A percentile compares a stretch with the other conserved stretches of the same genome.
These are phyloP conservation scores for Enteromius radiatus DNA, from an alignment of 2,797 vertebrate genomes.

Conservation along the genomic window DNA sequence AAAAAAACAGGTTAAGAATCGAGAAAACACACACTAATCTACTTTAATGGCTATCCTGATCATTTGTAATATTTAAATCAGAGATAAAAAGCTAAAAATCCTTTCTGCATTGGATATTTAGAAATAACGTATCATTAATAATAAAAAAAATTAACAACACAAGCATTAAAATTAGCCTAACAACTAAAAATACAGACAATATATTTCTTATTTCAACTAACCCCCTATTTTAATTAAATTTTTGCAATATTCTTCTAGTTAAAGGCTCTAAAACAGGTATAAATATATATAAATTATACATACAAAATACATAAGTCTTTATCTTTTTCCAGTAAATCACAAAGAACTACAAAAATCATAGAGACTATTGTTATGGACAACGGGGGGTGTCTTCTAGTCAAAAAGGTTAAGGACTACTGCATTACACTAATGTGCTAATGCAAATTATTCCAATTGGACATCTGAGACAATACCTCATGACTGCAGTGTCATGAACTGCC, in stretches of 20 bases:
- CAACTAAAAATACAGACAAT: neutral
- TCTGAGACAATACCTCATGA: neutral
- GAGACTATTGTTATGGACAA: neutral
- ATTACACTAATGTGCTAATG: slow-evolving; percentile 1
- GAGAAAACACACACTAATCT: neutral
- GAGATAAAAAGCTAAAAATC: neutral
- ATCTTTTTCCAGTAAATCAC: neutral
- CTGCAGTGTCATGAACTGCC: neutral
- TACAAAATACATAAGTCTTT: neutral
- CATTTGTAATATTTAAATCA: neutral
- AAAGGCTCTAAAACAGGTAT: neutral
- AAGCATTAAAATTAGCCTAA: neutral
- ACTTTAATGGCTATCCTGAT: neutral
- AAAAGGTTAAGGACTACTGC: neutral
- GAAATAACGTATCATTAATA: neutral
- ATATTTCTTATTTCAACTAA: neutral
- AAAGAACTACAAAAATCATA: neutral
- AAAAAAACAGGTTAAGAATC: neutral
- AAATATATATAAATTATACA: neutral
- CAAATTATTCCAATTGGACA: neutral
- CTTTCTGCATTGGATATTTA: neutral
- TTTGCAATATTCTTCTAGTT: neutral
- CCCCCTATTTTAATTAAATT: neutral
- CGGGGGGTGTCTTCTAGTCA: neutral
- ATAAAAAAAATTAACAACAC: neutral